Base-by-base conservation (phyloP, 2,888 invertebrate genomes). In the Apotomis turbidana region DNA sequence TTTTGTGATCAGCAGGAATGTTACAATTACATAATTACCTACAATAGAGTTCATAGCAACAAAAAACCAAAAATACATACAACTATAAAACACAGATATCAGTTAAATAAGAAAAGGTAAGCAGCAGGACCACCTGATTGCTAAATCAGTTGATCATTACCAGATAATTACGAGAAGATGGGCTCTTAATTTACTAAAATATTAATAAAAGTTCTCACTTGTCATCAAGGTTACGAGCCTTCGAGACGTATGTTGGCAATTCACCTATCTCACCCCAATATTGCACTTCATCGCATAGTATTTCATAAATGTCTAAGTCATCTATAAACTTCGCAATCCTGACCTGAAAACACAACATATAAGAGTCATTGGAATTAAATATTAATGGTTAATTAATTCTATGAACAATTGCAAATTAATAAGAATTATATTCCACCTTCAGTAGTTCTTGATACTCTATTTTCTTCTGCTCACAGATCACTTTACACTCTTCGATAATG, bases 251-350 rank as follows among this genome's bases (percentile, higher is more conserved):
- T 81, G 96, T 96, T 12, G 96, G 94, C 70, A 99, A 94, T 73
- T 97, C 96, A 3, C 96, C 95, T 68, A 98, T 95, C 69, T 98
- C 97, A 0, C 98, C 98, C 95, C 97, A 97, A 76, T 96, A 95
- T 80, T 97, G 96, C 83, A 98, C 95, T 80, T 98, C 97, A 75
- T 98, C 96, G 49, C 97, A 96, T 87, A 98, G 97, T 74, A 95
- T 95, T 71, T 95, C 95, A 84, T 97, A 98, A 4, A 95, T 88
- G 44, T 97, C 96, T 78, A 99, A 87, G 80, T 98, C 98, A 9
- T 97, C 96, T 41, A 95, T 94, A 82, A 99, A 98, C 79, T 96
- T 95, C 68, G 96, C 95, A 68, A 98, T 97, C 63, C 96, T 96
- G 46, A 90, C 88, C 93, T 93, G 68, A 49, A 76, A 3, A 59